phyloP scores from a whole-genome alignment of 2,888 invertebrate genomes.

The Spodoptera littoralis region DNA sequence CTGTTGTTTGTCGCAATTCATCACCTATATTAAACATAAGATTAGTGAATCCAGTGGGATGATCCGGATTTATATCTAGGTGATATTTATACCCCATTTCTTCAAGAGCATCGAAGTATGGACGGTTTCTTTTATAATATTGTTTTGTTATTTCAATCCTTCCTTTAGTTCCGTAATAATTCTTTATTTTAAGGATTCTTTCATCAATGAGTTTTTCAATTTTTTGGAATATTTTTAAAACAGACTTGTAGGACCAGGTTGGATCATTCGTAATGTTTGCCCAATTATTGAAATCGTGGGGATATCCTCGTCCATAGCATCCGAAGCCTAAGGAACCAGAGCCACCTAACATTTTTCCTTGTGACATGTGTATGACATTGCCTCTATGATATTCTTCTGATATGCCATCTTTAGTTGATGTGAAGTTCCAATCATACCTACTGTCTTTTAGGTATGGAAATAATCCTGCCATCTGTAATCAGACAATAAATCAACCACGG shows the following conservation, averaged over 20 bases:
- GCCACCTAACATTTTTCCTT: conserved; percentile 67
- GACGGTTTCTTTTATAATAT: conserved; percentile 32
- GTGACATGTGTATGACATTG: conserved; percentile 38
- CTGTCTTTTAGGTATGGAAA: conserved; percentile 44
- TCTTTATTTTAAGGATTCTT: conserved; percentile 28
- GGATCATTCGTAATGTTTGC: conserved; percentile 48
- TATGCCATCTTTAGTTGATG: conserved; percentile 35
- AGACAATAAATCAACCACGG: background rate
- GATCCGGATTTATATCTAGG: conserved; percentile 23
- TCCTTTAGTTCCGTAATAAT: conserved; percentile 73
- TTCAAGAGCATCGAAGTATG: conserved; percentile 69
- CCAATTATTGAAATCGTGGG: conserved; percentile 60
- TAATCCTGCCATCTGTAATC: conserved; percentile 57
- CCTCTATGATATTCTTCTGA: conserved; percentile 38
- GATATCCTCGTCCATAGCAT: conserved; percentile 58
- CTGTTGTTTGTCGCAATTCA: conserved; percentile 80
- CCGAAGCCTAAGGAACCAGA: conserved; percentile 59
- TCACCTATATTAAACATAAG: conserved; percentile 72
- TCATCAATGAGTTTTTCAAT: conserved; percentile 56
- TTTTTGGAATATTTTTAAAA: conserved; percentile 59
- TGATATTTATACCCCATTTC: conserved; percentile 74
- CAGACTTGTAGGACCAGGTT: conserved; percentile 57
- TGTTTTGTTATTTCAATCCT: conserved; percentile 72
- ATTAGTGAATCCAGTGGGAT: conserved; percentile 75
- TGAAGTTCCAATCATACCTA: conserved; percentile 60